Base-by-base conservation (phyloP, 2,888 invertebrate species). In the Cerastoderma edule region DNA sequence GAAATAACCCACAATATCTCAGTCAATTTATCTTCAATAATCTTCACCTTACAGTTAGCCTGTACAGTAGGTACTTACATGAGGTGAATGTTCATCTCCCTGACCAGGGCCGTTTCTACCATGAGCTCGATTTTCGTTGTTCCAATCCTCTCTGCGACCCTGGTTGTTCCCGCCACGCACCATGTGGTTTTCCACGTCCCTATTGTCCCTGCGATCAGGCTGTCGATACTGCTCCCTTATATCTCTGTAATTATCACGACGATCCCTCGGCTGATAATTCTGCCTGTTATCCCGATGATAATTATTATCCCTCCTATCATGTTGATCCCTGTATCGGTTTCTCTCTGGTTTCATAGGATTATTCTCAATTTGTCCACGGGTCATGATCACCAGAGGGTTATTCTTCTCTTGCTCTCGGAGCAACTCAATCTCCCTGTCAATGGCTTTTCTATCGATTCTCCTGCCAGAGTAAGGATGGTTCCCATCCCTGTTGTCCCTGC, bases 181-280 rank as follows among this genome's bases (percentile, higher is more conserved):
- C 39, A 60, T 32, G 24, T 60, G 60, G 39, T 60, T 60, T 22
- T 60, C 60, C 60, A 16, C 8, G 27, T 72, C 44, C 46, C 64
- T 30, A 13, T 35, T 22, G 27, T 64, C 64, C 33, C 35, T 35
- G 27, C 73, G 67, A 27, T 73, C 73, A 72, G 71, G 60, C 39
- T 35, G 60, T 35, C 76, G 56, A 44, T 77, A 78, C 50, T 78
- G 67, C 48, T 77, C 72, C 39, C 80, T 35, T 44, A 72, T 69
- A 70, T 80, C 80, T 22, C 75, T 67, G 50, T 81, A 78, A 33
- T 81, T 78, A 71, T 81, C 81, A 27, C 75, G 33, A 24, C 75
- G 22, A 33, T 67, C 66, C 50, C 66, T 66, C 13, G 66, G 66
- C 24, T 66, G 50, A 33, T 50, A 53, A 35, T 67, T 54, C 27